Conservation (phyloP, 2,113 vertebrate species). For the Syngnathus floridae region DNA sequence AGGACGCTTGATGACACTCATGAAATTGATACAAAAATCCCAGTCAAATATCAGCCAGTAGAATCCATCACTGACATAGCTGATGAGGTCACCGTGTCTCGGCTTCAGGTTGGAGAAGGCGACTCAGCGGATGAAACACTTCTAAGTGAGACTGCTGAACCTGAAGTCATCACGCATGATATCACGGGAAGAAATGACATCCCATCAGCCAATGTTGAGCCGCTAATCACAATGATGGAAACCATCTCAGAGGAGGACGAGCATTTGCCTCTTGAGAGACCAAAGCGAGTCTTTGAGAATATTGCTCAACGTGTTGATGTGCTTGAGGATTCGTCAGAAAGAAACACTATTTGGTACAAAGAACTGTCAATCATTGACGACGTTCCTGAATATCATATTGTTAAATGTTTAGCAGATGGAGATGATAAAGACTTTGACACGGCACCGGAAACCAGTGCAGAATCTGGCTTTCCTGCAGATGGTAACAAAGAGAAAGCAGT, state of each 20-base stretch:
- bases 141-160: conserved; percentile 8
- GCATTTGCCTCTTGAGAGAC: not conserved
- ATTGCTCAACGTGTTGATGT: not conserved
- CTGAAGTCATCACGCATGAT: conserved; percentile 3
- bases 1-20: not conserved
- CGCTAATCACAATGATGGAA: conserved; percentile 2
- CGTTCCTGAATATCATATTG: conserved; percentile 1
- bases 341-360: not conserved
- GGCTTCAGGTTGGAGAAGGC: conserved; percentile 7
- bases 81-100: not conserved
- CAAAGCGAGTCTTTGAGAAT: conserved; percentile 2
- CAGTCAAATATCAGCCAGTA: not conserved
- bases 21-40: not conserved
- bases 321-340: not conserved
- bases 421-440: conserved; percentile 1
- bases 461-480: not conserved
- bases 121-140: not conserved
- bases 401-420: not conserved
- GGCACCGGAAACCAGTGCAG: not conserved
- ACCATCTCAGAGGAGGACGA: conserved; percentile 10
- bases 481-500: conserved; percentile 5
- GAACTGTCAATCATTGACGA: conserved; percentile 3
- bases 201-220: conserved; percentile 7
- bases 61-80: not conserved
- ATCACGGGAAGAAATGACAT: not conserved